A percentile compares a stretch with the other conserved stretches of the same genome.
These are phyloP conservation scores for Macrosiphum euphorbiae DNA, from an alignment of 2,888 invertebrate species.

Conservation along the genomic window DNA sequence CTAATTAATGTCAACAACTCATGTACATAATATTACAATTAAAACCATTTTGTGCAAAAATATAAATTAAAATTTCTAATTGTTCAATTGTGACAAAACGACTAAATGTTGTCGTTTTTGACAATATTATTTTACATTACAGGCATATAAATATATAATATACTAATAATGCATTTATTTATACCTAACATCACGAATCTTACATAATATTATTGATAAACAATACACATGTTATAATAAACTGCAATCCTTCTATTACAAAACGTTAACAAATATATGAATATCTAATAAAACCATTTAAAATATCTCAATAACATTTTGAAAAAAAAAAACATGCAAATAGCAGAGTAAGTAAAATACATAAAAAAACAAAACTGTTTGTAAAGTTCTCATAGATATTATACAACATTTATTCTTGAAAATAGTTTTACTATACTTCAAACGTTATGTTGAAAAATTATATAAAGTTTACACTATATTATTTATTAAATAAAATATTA, in stretches of 20 bases:
- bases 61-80: background rate
- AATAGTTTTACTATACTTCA: too few relatives aligned
- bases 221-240: background rate
- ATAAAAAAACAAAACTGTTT: too few relatives aligned
- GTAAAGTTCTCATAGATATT: too few relatives aligned
- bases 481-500: background rate
- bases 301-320: background rate
- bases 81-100: background rate
- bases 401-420: too few relatives aligned
- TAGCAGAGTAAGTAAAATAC: too few relatives aligned
- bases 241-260: too few relatives aligned
- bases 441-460: background rate
- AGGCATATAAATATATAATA: background rate
- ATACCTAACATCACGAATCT: background rate
- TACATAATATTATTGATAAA: too few relatives aligned
- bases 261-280: too few relatives aligned
- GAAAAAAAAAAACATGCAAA: too few relatives aligned
- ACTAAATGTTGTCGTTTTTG: background rate
- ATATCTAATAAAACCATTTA: background rate
- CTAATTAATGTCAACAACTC: background rate
- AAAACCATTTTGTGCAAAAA: background rate
- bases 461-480: background rate
- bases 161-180: background rate
- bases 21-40: background rate
- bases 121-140: background rate